phyloP scores from a whole-genome alignment of 2,888 invertebrate species.

The Ceratothoa steindachneri region DNA sequence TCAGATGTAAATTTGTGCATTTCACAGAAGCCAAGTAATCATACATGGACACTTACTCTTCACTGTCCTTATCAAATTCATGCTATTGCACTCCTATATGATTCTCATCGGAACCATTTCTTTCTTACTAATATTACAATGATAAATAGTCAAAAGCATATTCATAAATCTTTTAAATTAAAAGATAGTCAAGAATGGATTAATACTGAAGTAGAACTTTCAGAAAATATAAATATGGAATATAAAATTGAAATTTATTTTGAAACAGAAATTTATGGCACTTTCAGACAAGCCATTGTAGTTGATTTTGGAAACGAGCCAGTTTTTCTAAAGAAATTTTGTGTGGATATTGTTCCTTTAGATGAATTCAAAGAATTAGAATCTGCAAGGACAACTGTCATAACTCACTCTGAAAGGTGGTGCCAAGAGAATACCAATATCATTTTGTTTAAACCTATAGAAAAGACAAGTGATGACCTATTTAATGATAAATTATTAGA shows the following conservation, averaged over 20 bases:
- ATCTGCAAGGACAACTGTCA: slow-evolving; percentile 47
- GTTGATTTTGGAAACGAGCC: slow-evolving; percentile 69
- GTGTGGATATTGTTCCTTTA: slow-evolving; percentile 68
- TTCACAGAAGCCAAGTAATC: slow-evolving; percentile 61
- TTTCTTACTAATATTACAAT: slow-evolving; percentile 55
- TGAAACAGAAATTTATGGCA: slow-evolving; percentile 69
- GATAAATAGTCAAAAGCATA: slow-evolving; percentile 20
- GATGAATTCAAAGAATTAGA: slow-evolving; percentile 49
- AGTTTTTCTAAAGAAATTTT: slow-evolving; percentile 64
- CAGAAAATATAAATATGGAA: slow-evolving; percentile 22
- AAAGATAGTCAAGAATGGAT: slow-evolving; percentile 55
- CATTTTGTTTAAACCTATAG: slow-evolving; percentile 52
- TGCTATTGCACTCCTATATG: slow-evolving; percentile 66
- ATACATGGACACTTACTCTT: slow-evolving; percentile 63
- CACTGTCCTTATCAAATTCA: slow-evolving; percentile 58
- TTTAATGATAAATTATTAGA: slow-evolving; percentile 56
- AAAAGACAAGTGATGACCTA: slow-evolving; percentile 56
- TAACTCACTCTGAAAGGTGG: slow-evolving; percentile 59
- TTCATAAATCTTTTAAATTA: slow-evolving; percentile 50
- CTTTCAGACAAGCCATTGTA: slow-evolving; percentile 71
- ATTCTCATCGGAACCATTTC: slow-evolving; percentile 66
- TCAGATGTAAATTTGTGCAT: slow-evolving; percentile 62
- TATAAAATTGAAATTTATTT: slow-evolving; percentile 60
- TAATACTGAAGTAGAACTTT: slow-evolving; percentile 51
- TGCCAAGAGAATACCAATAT: slow-evolving; percentile 59